phyloP scores from a whole-genome alignment of 2,888 invertebrate species.

The Adineta ricciae region DNA sequence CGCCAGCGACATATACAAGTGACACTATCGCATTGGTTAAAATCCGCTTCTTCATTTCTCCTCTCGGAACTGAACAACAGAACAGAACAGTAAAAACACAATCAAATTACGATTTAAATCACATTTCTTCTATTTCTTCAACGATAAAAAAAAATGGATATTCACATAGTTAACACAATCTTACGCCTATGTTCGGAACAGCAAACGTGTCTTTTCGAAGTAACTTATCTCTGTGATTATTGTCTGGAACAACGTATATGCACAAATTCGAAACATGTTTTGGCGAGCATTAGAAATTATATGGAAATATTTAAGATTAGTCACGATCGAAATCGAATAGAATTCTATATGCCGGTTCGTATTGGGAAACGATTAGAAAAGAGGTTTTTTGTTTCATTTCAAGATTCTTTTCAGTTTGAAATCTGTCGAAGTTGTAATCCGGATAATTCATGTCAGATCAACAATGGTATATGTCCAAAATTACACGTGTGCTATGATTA shows the following conservation, averaged over 20 bases:
- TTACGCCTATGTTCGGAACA: neutral
- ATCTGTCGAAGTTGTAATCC: neutral
- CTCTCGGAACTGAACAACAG: neutral
- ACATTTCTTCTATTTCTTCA: neutral
- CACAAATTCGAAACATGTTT: neutral
- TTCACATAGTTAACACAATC: neutral
- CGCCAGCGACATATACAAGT: too few species aligned
- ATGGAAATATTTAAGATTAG: neutral
- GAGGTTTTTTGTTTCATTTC: neutral
- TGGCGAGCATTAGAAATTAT: conserved; percentile 4
- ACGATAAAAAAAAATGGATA: neutral
- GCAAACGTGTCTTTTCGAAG: neutral
- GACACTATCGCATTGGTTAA: neutral
- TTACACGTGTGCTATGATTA: conserved; percentile 14
- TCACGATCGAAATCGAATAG: neutral
- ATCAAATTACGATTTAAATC: neutral
- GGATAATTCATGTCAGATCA: neutral
- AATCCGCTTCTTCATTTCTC: neutral
- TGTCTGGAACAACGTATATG: neutral
- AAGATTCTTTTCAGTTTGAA: neutral
- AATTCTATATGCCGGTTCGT: neutral
- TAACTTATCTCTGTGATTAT: neutral
- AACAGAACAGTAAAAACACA: neutral
- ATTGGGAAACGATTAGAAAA: neutral
- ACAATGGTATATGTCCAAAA: neutral